Evolutionary conservation across 2,797 vertebrate species (phyloP).

Genomic region (Ibycter americanus): DNA sequence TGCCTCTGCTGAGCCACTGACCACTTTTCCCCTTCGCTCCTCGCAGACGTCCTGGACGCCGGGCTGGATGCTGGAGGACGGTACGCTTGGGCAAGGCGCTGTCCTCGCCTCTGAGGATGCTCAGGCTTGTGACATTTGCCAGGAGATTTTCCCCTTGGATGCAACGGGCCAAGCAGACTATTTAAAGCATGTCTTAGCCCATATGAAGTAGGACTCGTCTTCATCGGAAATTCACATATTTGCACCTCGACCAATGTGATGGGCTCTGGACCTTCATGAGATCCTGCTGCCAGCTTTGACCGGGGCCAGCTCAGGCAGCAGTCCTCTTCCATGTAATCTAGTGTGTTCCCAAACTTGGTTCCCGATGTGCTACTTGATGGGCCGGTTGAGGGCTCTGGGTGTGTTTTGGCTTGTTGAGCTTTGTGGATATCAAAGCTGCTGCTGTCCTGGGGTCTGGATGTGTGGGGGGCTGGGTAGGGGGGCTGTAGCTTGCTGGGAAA

Average conservation of each 20-base stretch:
- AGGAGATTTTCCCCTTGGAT: constrained; percentile 76
- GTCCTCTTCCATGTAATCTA: rapidly evolving
- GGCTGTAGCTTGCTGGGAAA: not conserved
- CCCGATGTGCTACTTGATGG: not conserved
- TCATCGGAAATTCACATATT: rapidly evolving
- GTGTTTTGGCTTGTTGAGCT: not conserved
- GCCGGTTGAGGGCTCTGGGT: not conserved
- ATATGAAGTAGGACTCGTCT: constrained; percentile 39
- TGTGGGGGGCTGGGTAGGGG: not conserved
- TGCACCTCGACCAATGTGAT: rapidly evolving
- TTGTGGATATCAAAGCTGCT: rapidly evolving
- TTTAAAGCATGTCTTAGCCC: constrained; percentile 78
- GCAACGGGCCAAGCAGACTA: constrained; percentile 75
- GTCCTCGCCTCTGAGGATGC: constrained; percentile 64
- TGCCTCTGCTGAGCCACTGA: not conserved
- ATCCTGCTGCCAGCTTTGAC: not conserved
- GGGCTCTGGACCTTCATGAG: not conserved
- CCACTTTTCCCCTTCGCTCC: not conserved
- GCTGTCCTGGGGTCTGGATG: rapidly evolving
- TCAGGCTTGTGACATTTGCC: constrained; percentile 81
- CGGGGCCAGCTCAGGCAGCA: rapidly evolving
- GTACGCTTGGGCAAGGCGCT: not conserved
- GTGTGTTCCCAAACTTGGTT: rapidly evolving
- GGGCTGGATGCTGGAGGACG: constrained; percentile 41
- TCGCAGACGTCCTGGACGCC: constrained; percentile 70